phyloP scores from a whole-genome alignment of 2,797 vertebrate genomes.

The Artibeus lituratus region DNA sequence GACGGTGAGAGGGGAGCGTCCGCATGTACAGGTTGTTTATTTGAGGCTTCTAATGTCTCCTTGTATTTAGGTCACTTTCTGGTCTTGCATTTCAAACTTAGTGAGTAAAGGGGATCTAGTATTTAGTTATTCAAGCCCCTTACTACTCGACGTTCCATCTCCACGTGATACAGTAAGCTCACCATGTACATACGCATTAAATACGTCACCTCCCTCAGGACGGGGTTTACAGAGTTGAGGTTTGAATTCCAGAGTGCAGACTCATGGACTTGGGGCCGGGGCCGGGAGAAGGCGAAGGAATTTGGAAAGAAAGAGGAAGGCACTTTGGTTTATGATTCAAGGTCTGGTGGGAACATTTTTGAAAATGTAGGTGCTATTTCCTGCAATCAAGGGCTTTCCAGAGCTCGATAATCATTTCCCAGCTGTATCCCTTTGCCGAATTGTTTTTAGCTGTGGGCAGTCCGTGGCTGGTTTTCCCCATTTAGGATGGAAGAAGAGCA shows the following conservation, averaged over 20 bases:
- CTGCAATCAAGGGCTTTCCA: constrained; percentile 80
- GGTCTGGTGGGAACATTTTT: constrained; percentile 78
- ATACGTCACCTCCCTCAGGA: constrained; percentile 23
- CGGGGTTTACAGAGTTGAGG: constrained; percentile 51
- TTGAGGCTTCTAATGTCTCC: background rate
- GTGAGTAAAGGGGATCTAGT: background rate
- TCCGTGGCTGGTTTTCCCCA: constrained; percentile 72
- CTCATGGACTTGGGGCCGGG: background rate
- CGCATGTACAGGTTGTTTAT: background rate
- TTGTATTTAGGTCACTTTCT: background rate
- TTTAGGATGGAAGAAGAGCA: constrained; percentile 75
- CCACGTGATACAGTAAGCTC: background rate
- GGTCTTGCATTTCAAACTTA: background rate
- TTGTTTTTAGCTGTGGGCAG: constrained; percentile 78
- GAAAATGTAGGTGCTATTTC: constrained; percentile 82
- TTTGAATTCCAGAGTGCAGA: constrained; percentile 64
- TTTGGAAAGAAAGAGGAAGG: constrained; percentile 60
- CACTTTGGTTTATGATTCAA: constrained; percentile 68
- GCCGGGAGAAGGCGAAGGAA: background rate
- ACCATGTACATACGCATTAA: background rate
- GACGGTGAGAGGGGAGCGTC: background rate
- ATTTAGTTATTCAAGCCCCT: background rate
- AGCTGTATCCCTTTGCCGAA: constrained; percentile 75
- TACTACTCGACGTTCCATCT: background rate
- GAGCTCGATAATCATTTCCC: constrained; percentile 78